Evolutionary conservation across 1,140 invertebrate genomes (phyloP).

Genomic region (Drosophila sulfurigaster): DNA sequence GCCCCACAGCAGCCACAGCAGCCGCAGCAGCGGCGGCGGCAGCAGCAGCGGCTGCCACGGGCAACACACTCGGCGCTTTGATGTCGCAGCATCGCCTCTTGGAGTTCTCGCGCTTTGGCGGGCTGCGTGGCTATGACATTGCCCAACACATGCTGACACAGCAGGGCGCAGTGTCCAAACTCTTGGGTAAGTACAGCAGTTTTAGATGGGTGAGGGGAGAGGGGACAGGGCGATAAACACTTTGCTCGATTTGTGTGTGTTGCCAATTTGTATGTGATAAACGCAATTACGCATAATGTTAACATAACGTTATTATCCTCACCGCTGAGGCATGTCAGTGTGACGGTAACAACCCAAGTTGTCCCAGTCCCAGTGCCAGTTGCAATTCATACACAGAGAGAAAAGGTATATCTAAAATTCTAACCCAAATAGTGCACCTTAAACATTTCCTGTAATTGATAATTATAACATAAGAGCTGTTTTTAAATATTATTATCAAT

Average conservation of each 20-base stretch:
- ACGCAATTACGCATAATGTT: slow-evolving; percentile 65
- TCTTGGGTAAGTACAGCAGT: slow-evolving; percentile 89
- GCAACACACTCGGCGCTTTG: slow-evolving; percentile 88
- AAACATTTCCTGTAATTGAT: too few species aligned
- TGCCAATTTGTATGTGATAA: slow-evolving; percentile 76
- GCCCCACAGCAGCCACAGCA: slow-evolving; percentile 79
- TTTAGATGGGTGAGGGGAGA: too few species aligned
- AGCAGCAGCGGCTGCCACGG: slow-evolving; percentile 83
- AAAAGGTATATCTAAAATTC: too few species aligned
- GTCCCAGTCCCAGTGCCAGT: slow-evolving; percentile 6
- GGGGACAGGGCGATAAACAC: slow-evolving; percentile 51
- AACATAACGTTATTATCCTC: slow-evolving; percentile 71
- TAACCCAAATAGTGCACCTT: too few species aligned
- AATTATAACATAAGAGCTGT: too few species aligned
- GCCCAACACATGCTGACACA: slow-evolving; percentile 95
- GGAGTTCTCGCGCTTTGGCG: slow-evolving; percentile 93
- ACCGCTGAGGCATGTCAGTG: slow-evolving; percentile 9
- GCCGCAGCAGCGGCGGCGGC: slow-evolving; percentile 84
- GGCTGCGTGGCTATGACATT: slow-evolving; percentile 94
- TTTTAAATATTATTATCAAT: too few species aligned
- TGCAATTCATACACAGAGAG: background rate
- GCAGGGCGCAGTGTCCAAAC: slow-evolving; percentile 96
- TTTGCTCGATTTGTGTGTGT: slow-evolving; percentile 77
- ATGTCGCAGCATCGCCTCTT: slow-evolving; percentile 91
- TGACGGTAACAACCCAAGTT: background rate